Evolutionary conservation across 2,797 vertebrate genomes (phyloP).

Genomic region (Peromyscus attwateri): DNA sequence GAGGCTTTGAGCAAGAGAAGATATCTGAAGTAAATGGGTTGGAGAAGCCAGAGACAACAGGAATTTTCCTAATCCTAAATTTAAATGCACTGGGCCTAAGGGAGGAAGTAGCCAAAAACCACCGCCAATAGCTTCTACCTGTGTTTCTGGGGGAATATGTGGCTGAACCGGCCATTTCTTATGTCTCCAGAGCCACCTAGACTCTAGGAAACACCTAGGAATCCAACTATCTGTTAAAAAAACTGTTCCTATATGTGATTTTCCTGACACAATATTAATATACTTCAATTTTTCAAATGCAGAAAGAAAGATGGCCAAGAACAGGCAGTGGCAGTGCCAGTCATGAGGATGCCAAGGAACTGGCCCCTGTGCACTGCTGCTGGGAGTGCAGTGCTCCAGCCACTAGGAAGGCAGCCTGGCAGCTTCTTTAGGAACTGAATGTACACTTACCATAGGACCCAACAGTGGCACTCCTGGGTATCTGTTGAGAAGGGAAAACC

Average conservation of each 20-base stretch:
- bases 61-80: background rate
- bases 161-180: background rate
- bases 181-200: background rate
- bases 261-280: constrained; percentile 45
- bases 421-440: background rate
- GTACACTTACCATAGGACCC: background rate
- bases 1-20: background rate
- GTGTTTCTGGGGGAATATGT: background rate
- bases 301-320: background rate
- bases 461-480: background rate
- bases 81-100: background rate
- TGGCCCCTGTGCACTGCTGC: rapidly evolving
- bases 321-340: background rate
- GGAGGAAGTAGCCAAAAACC: background rate
- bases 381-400: background rate
- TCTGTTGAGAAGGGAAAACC: background rate
- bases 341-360: background rate
- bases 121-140: background rate
- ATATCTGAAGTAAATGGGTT: background rate
- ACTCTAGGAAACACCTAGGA: constrained; percentile 36
- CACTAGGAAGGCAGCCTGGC: background rate
- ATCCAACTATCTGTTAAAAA: background rate
- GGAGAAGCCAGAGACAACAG: background rate
- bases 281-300: constrained; percentile 31
- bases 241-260: background rate